These are phyloP conservation scores for Centrocercus urophasianus DNA, from an alignment of 2,113 vertebrate species.

Conservation along the genomic window DNA sequence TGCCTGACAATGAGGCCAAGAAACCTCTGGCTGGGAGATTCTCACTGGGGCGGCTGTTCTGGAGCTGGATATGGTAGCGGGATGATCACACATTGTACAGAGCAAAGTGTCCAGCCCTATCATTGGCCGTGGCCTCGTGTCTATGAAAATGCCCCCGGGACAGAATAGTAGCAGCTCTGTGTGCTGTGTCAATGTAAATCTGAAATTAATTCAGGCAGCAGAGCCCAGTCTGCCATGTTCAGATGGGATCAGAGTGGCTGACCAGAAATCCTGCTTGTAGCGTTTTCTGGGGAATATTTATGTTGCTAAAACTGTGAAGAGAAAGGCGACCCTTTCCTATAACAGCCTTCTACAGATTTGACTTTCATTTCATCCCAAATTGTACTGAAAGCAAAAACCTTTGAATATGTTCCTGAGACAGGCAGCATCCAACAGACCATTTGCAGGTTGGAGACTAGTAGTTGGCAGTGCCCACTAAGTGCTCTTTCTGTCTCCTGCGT, in stretches of 20 bases:
- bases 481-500: background rate
- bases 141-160: slow-evolving; percentile 28
- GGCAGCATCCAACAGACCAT: fast-evolving
- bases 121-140: fast-evolving
- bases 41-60: background rate
- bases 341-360: background rate
- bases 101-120: background rate
- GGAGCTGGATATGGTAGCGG: background rate
- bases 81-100: background rate
- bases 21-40: background rate
- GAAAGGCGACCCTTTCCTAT: background rate
- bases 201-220: slow-evolving; percentile 28
- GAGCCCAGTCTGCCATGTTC: background rate
- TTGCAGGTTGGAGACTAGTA: background rate
- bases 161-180: background rate
- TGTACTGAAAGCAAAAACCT: background rate
- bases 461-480: background rate
- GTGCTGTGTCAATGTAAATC: slow-evolving; percentile 13
- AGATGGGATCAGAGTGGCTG: background rate
- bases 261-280: background rate
- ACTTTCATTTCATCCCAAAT: background rate
- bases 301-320: background rate
- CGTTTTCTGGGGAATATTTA: background rate
- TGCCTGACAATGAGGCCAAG: background rate
- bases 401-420: background rate